A percentile compares a stretch with the other conserved stretches of the same genome.
phyloP scores from a whole-genome alignment of 1,140 invertebrate genomes.

The Drosophila ercepeae region DNA sequence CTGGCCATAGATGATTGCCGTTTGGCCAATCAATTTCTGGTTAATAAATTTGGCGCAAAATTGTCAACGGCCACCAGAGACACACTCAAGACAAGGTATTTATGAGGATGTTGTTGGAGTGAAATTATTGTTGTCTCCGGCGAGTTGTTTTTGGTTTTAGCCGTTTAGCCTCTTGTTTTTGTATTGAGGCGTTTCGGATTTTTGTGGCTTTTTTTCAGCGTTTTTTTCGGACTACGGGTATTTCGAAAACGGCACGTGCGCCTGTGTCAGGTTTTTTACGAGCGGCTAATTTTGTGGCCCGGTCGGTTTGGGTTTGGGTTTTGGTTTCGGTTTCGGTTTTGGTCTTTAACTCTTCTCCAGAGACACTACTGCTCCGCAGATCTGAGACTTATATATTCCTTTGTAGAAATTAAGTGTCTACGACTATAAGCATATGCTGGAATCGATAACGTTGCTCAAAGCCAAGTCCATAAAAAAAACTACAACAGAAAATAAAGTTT shows the following conservation, averaged over 20 bases:
- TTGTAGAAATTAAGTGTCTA: conserved; percentile 58
- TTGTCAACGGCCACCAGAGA: conserved; percentile 58
- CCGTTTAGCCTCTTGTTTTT: conserved; percentile 26
- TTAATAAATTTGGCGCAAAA: conserved; percentile 78
- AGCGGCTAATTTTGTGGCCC: conserved; percentile 72
- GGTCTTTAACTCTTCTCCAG: conserved; percentile 38
- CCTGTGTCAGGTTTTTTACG: conserved; percentile 79
- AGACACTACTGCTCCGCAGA: conserved; percentile 31
- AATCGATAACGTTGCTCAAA: conserved; percentile 31
- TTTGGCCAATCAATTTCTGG: conserved; percentile 80
- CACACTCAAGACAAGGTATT: conserved; percentile 56
- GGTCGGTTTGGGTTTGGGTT: conserved; percentile 44
- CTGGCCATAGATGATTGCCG: conserved; percentile 70
- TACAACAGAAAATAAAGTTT: conserved; percentile 38
- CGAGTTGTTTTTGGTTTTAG: conserved; percentile 47
- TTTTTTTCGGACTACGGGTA: conserved; percentile 60
- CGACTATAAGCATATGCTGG: conserved; percentile 35
- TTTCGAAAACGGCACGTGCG: conserved; percentile 81
- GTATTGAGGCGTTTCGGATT: conserved; percentile 53
- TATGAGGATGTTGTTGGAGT: conserved; percentile 65
- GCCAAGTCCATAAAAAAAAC: conserved; percentile 55
- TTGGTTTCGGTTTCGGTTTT: conserved; percentile 52
- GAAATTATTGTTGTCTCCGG: conserved; percentile 75
- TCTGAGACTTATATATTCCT: conserved; percentile 41
- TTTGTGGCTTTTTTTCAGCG: conserved; percentile 38